Base-by-base conservation (phyloP, 2,113 vertebrate species). In the Australoheros scitulus region DNA sequence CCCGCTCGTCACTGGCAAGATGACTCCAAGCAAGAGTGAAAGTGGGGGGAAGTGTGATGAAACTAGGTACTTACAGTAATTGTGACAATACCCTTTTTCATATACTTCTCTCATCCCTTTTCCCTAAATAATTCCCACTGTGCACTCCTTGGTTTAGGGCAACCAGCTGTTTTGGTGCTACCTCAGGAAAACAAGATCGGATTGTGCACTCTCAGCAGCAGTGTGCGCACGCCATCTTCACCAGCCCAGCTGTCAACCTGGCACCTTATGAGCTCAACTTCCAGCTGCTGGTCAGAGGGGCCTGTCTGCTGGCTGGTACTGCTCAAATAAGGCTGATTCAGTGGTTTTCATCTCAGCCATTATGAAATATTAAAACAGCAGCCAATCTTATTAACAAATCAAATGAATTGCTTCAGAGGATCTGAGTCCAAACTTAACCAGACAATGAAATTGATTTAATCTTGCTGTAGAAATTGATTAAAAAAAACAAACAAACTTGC, bases 231-330 rank as follows among this genome's bases (percentile, higher is more conserved):
- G 92, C 97, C 2, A 63, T 99, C 88, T 97, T 99, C 88, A 96
- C 93, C 26, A 95, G 96, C 87, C 95, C 89, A 55, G 96, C 97
- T 75, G 96, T 92, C 87, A 99, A 96, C 88, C 96, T 97, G 65
- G 95, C 96, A 74, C 97, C 97, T 1, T 99, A 99, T 0, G 96
- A 98, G 55, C 97, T 99, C 82, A 91, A 93, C 94, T 99, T 99
- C 1, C 97, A 98, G 94, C 96, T 99, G 93, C 95, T 99, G 93
- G 98, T 99, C 90, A 96, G 97, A 84, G 97, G 97, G 15, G 98
- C 98, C 6, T 99, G 98, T 88, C 96, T 99, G 60, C 93, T 99
- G 59, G 98, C 98, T 88, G 98, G 98, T 99, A 96, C 41, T 20
- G 38, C 20, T 22, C 7, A 61, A 65, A 80, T 61, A 64, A 61